phyloP scores from a whole-genome alignment of 2,888 invertebrate genomes.

The Eremobia ochroleuca region DNA sequence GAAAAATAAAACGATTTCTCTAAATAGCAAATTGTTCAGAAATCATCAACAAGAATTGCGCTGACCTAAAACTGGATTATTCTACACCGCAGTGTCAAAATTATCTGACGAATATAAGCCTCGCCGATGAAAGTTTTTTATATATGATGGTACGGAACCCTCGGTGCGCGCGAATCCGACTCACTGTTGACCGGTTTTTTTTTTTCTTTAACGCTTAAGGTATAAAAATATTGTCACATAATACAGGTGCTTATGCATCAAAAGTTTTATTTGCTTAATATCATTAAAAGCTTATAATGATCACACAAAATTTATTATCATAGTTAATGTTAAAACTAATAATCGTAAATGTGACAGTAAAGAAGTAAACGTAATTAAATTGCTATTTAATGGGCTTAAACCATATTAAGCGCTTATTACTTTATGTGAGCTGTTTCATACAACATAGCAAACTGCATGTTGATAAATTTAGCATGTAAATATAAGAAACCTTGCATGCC shows the following conservation, averaged over 20 bases:
- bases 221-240: background rate
- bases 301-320: constrained; percentile 38
- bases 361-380: constrained; percentile 44
- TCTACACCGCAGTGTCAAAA: too few relatives aligned
- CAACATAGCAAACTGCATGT: constrained; percentile 44
- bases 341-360: constrained; percentile 56
- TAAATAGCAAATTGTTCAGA: too few relatives aligned
- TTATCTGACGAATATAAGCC: too few relatives aligned
- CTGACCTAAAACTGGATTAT: too few relatives aligned
- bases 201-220: background rate
- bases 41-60: too few relatives aligned
- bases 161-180: too few relatives aligned
- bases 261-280: constrained; percentile 21
- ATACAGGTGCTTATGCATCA: background rate
- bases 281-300: constrained; percentile 47
- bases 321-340: constrained; percentile 49
- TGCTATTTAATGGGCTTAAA: constrained; percentile 47
- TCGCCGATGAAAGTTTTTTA: too few relatives aligned
- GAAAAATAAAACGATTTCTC: too few relatives aligned
- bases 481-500: background rate
- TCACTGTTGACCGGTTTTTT: too few relatives aligned
- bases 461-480: constrained; percentile 28
- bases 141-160: too few relatives aligned
- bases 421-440: constrained; percentile 31
- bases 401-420: constrained; percentile 40